phyloP scores from a whole-genome alignment of 2,888 invertebrate species.

The Neoascia interrupta region DNA sequence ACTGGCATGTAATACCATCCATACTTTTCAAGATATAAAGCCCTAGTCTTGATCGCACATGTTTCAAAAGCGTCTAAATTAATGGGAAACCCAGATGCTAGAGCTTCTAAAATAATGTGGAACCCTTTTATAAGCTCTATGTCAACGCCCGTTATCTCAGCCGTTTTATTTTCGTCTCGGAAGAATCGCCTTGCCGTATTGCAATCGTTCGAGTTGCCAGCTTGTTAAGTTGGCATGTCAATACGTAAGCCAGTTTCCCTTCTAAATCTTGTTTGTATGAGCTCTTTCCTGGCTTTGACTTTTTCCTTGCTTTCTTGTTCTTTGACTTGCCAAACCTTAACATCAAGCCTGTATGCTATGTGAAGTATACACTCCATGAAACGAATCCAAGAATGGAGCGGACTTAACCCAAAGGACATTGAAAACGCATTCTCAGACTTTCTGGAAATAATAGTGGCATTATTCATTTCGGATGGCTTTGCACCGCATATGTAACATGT shows the following conservation, averaged over 20 bases:
- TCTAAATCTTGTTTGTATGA: background rate
- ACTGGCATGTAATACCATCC: background rate
- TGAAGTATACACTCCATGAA: background rate
- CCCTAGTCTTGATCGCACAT: background rate
- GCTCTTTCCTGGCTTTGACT: background rate
- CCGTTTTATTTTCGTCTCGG: background rate
- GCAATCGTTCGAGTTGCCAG: background rate
- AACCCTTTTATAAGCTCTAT: background rate
- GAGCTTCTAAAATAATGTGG: background rate
- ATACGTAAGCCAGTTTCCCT: background rate
- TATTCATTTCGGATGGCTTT: background rate
- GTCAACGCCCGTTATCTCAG: background rate
- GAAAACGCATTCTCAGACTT: background rate
- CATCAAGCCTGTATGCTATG: background rate
- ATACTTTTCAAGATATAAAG: background rate
- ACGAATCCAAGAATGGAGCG: background rate
- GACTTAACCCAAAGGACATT: background rate
- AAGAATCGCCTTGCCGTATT: background rate
- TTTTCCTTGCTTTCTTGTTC: background rate
- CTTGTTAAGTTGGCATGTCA: background rate
- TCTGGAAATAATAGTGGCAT: background rate
- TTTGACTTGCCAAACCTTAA: background rate
- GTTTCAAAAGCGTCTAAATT: background rate
- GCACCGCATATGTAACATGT: background rate
- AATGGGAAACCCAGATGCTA: background rate